Conservation (phyloP, 2,797 vertebrate genomes). For the Phrynocephalus vlangalii region DNA sequence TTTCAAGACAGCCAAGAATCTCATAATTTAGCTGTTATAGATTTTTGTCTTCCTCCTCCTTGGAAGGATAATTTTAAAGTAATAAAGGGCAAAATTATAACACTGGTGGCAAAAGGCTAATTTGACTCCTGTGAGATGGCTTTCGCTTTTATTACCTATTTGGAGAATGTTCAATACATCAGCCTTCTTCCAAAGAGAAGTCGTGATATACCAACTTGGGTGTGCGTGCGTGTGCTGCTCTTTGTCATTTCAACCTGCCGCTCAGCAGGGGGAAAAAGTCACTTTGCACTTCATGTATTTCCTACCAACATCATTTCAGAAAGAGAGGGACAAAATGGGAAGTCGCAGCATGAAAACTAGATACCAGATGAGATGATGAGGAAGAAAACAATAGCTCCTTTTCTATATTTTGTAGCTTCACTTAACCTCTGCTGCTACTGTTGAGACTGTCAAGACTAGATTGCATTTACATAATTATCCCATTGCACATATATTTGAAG, state of each 20-base stretch:
- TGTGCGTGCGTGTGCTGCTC: constrained; percentile 42
- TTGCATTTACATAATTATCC: constrained; percentile 45
- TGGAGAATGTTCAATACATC: constrained; percentile 51
- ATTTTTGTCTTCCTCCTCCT: neutral
- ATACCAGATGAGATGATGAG: constrained; percentile 59
- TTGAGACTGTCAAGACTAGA: constrained; percentile 57
- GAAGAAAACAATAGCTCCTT: constrained; percentile 70
- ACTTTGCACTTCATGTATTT: constrained; percentile 79
- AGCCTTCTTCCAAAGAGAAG: constrained; percentile 57
- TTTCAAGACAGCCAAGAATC: constrained; percentile 40
- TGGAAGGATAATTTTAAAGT: constrained; percentile 35
- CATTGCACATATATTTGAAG: constrained; percentile 46
- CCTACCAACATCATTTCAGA: constrained; percentile 80
- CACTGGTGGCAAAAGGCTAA: constrained; percentile 30
- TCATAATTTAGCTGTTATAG: constrained; percentile 12
- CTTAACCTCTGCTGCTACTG: constrained; percentile 53
- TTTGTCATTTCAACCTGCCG: constrained; percentile 72
- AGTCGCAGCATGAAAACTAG: constrained; percentile 75
- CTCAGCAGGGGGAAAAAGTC: constrained; percentile 78
- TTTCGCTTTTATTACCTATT: constrained; percentile 59
- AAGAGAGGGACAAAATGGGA: constrained; percentile 70
- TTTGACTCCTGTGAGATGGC: constrained; percentile 43
- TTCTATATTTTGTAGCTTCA: constrained; percentile 55
- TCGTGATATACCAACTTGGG: constrained; percentile 53
- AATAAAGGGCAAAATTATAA: constrained; percentile 29